Evolutionary conservation across 2,113 vertebrate species (phyloP).

Genomic region (Hypanus sabinus): DNA sequence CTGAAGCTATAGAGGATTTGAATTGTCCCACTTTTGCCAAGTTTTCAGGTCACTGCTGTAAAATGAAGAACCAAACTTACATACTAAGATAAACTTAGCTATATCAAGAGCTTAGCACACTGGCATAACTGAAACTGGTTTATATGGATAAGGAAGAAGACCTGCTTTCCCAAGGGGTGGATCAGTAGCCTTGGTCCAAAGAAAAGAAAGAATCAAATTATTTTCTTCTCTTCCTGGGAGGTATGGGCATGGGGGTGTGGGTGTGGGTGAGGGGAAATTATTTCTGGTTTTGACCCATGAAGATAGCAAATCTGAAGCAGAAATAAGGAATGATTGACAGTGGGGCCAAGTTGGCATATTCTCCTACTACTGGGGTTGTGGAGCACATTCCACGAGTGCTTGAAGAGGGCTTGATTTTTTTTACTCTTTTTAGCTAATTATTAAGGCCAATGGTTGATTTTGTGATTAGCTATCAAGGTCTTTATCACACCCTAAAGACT

Average conservation of each 20-base stretch:
- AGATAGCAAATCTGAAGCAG: background rate
- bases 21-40: background rate
- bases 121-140: background rate
- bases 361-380: too few relatives aligned
- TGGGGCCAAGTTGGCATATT: too few relatives aligned
- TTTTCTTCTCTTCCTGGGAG: background rate
- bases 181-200: background rate
- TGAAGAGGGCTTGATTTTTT: too few relatives aligned
- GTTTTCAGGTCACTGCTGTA: background rate
- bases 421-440: too few relatives aligned
- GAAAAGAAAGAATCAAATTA: background rate
- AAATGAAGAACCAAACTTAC: background rate
- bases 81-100: background rate
- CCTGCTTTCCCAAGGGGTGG: background rate
- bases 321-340: too few relatives aligned
- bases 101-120: background rate
- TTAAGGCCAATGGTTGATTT: too few relatives aligned
- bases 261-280: background rate
- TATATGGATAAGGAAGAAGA: background rate
- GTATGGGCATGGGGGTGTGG: background rate
- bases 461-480: too few relatives aligned
- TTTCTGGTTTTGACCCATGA: background rate
- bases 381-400: too few relatives aligned
- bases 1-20: background rate
- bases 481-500: too few relatives aligned